Evolutionary conservation across 2,888 invertebrate species (phyloP).

Genomic region (Deroplatys truncata): DNA sequence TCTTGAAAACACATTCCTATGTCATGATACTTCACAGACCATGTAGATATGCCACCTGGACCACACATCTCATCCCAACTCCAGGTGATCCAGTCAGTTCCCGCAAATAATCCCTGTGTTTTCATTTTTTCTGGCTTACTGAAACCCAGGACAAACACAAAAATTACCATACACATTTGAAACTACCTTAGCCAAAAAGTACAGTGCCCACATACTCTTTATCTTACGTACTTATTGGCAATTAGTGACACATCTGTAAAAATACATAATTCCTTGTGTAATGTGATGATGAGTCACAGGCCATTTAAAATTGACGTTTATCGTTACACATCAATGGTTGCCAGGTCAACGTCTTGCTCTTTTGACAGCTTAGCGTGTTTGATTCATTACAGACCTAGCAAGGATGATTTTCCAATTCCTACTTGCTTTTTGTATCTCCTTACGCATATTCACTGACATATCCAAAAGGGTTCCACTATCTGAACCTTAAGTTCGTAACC

Average conservation of each 20-base stretch:
- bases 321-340: not conserved
- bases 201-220: not conserved
- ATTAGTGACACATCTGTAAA: not conserved
- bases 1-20: conserved; percentile 83
- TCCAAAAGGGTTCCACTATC: no score
- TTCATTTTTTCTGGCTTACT: not conserved
- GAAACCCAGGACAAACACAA: not conserved
- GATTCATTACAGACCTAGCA: not conserved
- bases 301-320: not conserved
- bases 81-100: not conserved
- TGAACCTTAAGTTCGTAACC: no score
- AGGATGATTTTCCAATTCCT: no score
- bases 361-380: not conserved
- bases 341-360: not conserved
- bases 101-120: not conserved
- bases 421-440: no score
- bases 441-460: no score
- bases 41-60: conserved; percentile 63
- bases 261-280: not conserved
- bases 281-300: not conserved
- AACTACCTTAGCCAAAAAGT: not conserved
- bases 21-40: conserved; percentile 66
- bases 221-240: not conserved
- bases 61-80: conserved; percentile 56
- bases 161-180: not conserved